Percentiles rank a stretch among this genome's conserved stretches.
Evolutionary conservation across 1,140 invertebrate genomes (phyloP).

Genomic region (Stenopsyche tienmushanensis): DNA sequence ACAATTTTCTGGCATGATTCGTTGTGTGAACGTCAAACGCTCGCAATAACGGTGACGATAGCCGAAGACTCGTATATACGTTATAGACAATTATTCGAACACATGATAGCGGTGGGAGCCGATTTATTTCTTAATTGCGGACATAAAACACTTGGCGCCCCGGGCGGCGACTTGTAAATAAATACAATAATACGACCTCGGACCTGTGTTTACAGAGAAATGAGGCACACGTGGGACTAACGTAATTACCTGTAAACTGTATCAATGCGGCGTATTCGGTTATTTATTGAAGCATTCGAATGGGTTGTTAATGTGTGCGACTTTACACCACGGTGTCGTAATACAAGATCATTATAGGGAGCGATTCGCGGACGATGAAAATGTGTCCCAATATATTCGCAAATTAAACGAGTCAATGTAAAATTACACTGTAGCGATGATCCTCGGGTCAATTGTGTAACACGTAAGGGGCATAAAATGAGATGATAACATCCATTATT

Average conservation of each 20-base stretch:
- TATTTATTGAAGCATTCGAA: too few relatives aligned
- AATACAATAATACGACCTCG: conserved; percentile 29
- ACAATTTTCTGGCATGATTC: not conserved
- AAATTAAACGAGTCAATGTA: too few relatives aligned
- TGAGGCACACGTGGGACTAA: conserved; percentile 14
- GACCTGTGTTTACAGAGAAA: too few relatives aligned
- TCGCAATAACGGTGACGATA: not conserved
- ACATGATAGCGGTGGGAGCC: not conserved
- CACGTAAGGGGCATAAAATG: too few relatives aligned
- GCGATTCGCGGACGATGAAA: too few relatives aligned
- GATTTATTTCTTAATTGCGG: conserved; percentile 38
- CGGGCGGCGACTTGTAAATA: conserved; percentile 30
- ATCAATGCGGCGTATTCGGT: not conserved
- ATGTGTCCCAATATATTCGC: too few relatives aligned
- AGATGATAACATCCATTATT: too few relatives aligned
- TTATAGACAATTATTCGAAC: not conserved
- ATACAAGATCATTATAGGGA: too few relatives aligned
- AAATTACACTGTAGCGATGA: too few relatives aligned
- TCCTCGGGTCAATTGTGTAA: too few relatives aligned
- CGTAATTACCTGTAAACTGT: conserved; percentile 8
- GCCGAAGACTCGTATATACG: not conserved
- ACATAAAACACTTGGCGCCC: conserved; percentile 30
- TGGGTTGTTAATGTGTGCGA: too few relatives aligned
- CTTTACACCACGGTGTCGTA: too few relatives aligned
- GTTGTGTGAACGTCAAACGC: not conserved